These are phyloP conservation scores for Cephus pygmeus DNA, from an alignment of 2,888 invertebrate genomes.

Conservation along the genomic window DNA sequence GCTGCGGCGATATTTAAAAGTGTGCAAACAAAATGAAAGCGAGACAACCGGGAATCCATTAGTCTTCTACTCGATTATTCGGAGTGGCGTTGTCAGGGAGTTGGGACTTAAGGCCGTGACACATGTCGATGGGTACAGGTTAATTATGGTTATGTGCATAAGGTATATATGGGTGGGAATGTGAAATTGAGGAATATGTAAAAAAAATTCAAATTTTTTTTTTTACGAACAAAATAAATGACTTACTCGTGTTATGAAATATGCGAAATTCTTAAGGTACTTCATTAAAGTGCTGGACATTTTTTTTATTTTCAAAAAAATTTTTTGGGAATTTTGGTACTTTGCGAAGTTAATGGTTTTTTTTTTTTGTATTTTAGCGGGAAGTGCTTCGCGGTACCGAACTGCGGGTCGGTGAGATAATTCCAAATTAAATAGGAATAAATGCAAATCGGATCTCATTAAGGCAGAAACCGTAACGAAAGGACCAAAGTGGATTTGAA, in stretches of 20 bases:
- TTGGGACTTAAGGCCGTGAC: neutral
- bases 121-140: neutral
- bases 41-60: conserved; percentile 40
- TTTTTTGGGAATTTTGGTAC: no score
- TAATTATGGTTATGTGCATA: neutral
- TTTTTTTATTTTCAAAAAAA: neutral
- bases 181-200: neutral
- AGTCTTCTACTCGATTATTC: conserved; percentile 48
- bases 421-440: conserved; percentile 36
- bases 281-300: neutral
- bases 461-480: neutral
- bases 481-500: neutral
- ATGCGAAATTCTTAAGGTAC: neutral
- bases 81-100: conserved; percentile 34
- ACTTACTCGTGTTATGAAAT: neutral
- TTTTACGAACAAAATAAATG: neutral
- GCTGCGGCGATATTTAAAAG: conserved; percentile 43
- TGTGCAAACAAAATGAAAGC: conserved; percentile 47
- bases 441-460: conserved; percentile 3
- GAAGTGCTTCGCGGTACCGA: neutral
- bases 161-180: neutral
- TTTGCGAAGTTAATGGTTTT: neutral
- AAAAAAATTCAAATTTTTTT: neutral
- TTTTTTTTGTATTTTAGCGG: neutral
- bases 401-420: conserved; percentile 27